Evolutionary conservation across 2,113 vertebrate genomes (phyloP).

Genomic region (Pavo muticus): DNA sequence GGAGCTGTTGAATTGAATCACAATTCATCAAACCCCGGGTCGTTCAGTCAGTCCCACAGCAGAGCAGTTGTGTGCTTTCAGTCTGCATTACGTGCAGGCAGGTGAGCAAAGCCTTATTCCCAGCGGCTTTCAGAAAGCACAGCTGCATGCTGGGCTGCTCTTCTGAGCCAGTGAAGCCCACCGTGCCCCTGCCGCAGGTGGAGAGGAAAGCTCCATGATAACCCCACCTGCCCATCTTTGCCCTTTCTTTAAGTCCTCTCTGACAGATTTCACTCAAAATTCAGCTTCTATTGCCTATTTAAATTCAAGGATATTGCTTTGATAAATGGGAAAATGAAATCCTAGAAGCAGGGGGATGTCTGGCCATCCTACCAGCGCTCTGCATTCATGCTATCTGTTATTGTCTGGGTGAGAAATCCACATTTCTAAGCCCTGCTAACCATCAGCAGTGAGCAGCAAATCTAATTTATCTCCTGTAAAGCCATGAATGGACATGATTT

Average conservation of each 20-base stretch:
- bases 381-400: neutral
- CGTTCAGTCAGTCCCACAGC: neutral
- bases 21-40: neutral
- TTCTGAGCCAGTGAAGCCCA: neutral
- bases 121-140: neutral
- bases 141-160: neutral
- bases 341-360: neutral
- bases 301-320: conserved; percentile 10
- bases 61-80: neutral
- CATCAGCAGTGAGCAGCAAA: neutral
- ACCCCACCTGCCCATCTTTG: neutral
- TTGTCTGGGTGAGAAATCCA: neutral
- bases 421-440: neutral
- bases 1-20: neutral
- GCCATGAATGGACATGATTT: neutral
- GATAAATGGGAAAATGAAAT: neutral
- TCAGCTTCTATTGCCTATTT: conserved; percentile 1
- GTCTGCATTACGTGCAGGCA: neutral
- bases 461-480: neutral
- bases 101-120: conserved; percentile 11
- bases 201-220: neutral
- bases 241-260: neutral
- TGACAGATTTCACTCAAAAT: neutral
- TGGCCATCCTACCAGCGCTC: neutral
- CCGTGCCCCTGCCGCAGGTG: neutral